Evolutionary conservation across 2,113 vertebrate species (phyloP), one percentile per base, ranked within the genome.

Genomic region (Furnarius figulus): DNA sequence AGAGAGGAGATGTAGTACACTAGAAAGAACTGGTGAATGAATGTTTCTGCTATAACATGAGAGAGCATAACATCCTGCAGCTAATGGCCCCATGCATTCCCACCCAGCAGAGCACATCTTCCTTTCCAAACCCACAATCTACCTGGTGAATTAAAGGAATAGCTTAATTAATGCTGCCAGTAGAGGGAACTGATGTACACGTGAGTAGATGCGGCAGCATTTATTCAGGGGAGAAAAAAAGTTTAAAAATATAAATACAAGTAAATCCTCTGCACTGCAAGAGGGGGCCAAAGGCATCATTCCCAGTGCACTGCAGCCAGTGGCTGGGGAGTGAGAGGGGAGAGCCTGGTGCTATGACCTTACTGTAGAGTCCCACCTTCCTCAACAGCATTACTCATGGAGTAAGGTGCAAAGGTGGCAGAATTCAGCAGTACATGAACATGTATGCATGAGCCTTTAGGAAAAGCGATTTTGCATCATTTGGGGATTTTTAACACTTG

Each of bases 121-220:
- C 63, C 53, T 77, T 71, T 81, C 61, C 73, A 89, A 92, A 87
- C 35, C 22, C 68, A 42, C 6, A 0, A 11, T 23, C 79, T 65
- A 95, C 93, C 92, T 90, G 90, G 72, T 82, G 84, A 92, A 95
- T 96, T 94, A 92, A 92, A 89, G 84, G 53, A 76, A 94, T 68
- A 90, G 31, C 62, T 96, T 95, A 93, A 97, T 94, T 96, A 93
- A 93, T 94, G 88, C 49, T 96, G 86, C 92, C 95, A 96, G 95
- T 39, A 96, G 93, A 96, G 95, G 96, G 93, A 96, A 97, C 95
- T 87, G 96, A 96, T 95, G 93, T 82, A 94, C 89, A 85, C 4
- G 73, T 70, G 96, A 96, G 95, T 96, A 94, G 83, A 90, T 92
- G 86, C 42, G 0, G 80, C 66, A 90, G 83, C 42, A 58, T 88